Percentiles rank a stretch among this genome's conserved stretches.
phyloP scores from a whole-genome alignment of 2,797 vertebrate genomes.

The Lepilemur ruficaudatus region DNA sequence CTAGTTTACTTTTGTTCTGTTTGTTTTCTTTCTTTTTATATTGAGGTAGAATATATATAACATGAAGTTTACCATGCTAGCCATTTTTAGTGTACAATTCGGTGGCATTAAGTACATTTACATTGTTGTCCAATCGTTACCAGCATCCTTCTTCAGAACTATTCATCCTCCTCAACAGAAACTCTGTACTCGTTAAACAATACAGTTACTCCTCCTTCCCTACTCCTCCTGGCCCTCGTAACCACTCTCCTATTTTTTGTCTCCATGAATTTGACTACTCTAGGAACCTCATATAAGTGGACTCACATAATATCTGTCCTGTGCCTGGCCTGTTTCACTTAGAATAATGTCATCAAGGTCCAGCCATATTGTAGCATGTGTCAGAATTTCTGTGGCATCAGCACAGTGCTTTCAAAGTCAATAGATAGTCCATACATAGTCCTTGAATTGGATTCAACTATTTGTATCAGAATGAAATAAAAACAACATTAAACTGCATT shows the following conservation, averaged over 20 bases:
- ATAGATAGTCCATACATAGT: not conserved
- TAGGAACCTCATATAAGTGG: not conserved
- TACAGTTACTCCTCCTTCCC: not conserved
- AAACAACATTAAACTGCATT: not conserved
- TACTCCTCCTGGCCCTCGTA: not conserved
- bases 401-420: not conserved
- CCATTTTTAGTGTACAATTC: not conserved
- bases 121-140: not conserved
- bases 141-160: not conserved
- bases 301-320: not conserved
- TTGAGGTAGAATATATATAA: not conserved
- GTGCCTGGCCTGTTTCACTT: not conserved
- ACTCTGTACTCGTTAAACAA: no score
- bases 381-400: not conserved
- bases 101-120: not conserved
- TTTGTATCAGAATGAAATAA: not conserved
- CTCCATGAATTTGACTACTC: not conserved
- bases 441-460: not conserved
- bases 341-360: not conserved
- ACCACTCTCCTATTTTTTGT: not conserved
- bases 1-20: not conserved
- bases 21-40: not conserved
- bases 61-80: not conserved
- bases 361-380: not conserved
- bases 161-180: not conserved